Conservation (phyloP, 1,140 invertebrate genomes). For the Pogonomyrmex californicus region DNA sequence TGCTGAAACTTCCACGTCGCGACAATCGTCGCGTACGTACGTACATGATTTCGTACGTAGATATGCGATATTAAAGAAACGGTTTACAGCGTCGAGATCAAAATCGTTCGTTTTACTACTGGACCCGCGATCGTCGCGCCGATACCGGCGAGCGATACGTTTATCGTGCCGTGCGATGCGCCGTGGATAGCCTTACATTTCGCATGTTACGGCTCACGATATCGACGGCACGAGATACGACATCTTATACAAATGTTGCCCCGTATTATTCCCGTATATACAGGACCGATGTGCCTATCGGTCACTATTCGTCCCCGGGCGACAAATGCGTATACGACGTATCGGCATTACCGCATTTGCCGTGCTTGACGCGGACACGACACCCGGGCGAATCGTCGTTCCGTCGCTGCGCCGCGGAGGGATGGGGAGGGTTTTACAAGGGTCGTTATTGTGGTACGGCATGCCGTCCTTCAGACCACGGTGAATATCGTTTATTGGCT, state of each 20-base stretch:
- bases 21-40: not conserved
- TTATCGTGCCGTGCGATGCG: not conserved
- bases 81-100: not conserved
- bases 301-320: constrained; percentile 32
- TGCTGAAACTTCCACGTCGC: not conserved
- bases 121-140: constrained; percentile 5
- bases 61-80: not conserved
- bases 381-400: not conserved
- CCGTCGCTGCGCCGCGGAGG: not conserved
- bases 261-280: constrained; percentile 19
- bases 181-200: not conserved
- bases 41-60: not conserved
- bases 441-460: constrained; percentile 42
- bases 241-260: constrained; percentile 51
- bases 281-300: not conserved
- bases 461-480: constrained; percentile 35
- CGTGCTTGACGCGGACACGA: constrained; percentile 3
- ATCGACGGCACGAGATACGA: not conserved
- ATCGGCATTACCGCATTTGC: constrained; percentile 39
- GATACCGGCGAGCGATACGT: not conserved
- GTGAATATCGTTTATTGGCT: constrained; percentile 68
- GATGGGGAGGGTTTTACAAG: constrained; percentile 32
- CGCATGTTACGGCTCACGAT: not conserved
- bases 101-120: not conserved
- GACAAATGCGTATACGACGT: constrained; percentile 51